phyloP scores from a whole-genome alignment of 2,797 vertebrate species.

The Macroramphosus scolopax region DNA sequence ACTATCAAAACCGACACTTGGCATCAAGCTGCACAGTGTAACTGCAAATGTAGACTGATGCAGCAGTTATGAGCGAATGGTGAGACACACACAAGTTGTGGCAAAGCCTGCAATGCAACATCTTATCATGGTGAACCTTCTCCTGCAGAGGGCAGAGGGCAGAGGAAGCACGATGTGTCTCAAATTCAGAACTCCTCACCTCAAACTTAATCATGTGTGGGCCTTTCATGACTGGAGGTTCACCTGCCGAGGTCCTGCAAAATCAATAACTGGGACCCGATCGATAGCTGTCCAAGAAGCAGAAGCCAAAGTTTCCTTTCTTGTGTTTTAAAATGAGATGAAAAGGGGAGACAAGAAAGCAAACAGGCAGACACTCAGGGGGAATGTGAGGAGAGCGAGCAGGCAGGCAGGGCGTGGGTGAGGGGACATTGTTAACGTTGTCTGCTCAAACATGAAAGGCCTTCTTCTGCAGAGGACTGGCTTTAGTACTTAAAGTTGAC shows the following conservation, averaged over 20 bases:
- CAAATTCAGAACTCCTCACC: constrained; percentile 78
- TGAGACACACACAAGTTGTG: constrained; percentile 28
- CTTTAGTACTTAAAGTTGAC: constrained; percentile 12
- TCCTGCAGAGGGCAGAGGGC: constrained; percentile 63
- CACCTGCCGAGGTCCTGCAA: too few species aligned
- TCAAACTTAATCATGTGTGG: constrained; percentile 68
- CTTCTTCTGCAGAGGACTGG: constrained; percentile 11
- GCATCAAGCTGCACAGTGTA: too few species aligned
- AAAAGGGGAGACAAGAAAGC: too few species aligned
- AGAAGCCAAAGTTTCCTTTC: constrained; percentile 37
- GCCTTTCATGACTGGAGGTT: constrained; percentile 65
- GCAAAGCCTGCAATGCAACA: constrained; percentile 22
- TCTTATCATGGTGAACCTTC: too few species aligned
- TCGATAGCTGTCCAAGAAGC: constrained; percentile 19
- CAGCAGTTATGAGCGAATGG: too few species aligned
- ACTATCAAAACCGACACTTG: too few species aligned
- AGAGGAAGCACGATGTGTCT: constrained; percentile 75
- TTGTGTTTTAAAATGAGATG: constrained; percentile 38
- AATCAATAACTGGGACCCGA: constrained; percentile 53
- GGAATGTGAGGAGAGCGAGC: constrained; percentile 7
- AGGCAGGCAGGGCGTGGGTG: not conserved
- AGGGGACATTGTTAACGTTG: constrained; percentile 7
- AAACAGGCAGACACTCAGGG: constrained; percentile 6
- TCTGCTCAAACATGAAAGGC: constrained; percentile 23
- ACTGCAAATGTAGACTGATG: constrained; percentile 64